These are phyloP conservation scores for Zaprionus bogoriensis DNA, from an alignment of 2,888 invertebrate species.

Conservation along the genomic window DNA sequence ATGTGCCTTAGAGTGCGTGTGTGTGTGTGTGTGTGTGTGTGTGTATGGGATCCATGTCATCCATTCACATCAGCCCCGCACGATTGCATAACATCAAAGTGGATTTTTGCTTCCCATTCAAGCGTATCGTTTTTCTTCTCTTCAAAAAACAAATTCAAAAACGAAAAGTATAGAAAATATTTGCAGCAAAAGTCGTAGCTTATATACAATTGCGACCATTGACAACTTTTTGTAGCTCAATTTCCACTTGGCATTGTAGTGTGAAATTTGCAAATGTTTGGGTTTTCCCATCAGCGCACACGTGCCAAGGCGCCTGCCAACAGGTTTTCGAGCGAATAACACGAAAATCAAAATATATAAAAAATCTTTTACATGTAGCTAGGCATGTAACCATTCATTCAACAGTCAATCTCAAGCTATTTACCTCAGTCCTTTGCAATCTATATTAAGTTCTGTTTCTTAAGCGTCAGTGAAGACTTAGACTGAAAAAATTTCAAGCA, in stretches of 20 bases:
- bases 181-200: slow-evolving; percentile 39
- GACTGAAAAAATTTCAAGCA: too few species aligned
- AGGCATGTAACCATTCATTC: too few species aligned
- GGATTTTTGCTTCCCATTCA: slow-evolving; percentile 44
- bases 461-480: too few species aligned
- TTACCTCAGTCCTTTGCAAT: too few species aligned
- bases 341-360: too few species aligned
- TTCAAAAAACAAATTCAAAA: too few species aligned
- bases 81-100: slow-evolving; percentile 70
- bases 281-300: background rate
- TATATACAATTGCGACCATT: slow-evolving; percentile 33
- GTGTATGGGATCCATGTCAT: slow-evolving; percentile 13
- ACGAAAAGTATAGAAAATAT: too few species aligned
- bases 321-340: background rate
- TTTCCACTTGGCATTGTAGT: slow-evolving; percentile 9
- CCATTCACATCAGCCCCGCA: slow-evolving; percentile 42
- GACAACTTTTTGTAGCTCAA: slow-evolving; percentile 24
- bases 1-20: slow-evolving; percentile 3
- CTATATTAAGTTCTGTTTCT: too few species aligned
- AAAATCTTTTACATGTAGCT: too few species aligned
- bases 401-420: too few species aligned
- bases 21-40: background rate
- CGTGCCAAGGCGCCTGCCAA: background rate
- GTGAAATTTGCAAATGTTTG: slow-evolving; percentile 46
- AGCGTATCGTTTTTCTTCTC: slow-evolving; percentile 32